Percentiles rank a stretch among this genome's conserved stretches.
Evolutionary conservation across 2,113 vertebrate species (phyloP).

Genomic region (Oncorhynchus keta): DNA sequence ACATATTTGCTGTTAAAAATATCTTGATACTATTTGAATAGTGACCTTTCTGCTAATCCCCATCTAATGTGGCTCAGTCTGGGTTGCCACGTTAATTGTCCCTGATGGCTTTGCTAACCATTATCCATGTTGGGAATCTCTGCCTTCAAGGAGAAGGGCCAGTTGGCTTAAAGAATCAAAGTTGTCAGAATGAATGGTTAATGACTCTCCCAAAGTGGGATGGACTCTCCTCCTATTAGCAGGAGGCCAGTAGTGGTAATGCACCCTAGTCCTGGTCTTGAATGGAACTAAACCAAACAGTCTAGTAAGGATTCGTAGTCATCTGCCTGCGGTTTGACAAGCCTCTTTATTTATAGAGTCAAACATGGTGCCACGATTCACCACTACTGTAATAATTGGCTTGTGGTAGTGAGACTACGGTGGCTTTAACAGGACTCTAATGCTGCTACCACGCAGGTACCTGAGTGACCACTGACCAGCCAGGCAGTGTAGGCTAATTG

Average conservation of each 20-base stretch:
- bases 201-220: not conserved
- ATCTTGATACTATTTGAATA: no score
- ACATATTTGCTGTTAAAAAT: no score
- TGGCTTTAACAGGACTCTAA: no score
- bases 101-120: not conserved
- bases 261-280: not conserved
- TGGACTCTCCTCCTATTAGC: not conserved
- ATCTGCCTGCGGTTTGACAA: not conserved
- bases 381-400: not conserved
- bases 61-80: not conserved
- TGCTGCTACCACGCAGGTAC: no score
- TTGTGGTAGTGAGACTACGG: not conserved
- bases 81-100: not conserved
- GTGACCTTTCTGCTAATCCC: no score
- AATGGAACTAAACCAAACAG: not conserved
- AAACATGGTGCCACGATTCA: not conserved
- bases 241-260: not conserved
- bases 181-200: not conserved
- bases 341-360: not conserved
- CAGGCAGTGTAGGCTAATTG: no score
- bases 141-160: no score
- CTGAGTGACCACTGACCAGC: no score
- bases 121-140: not conserved
- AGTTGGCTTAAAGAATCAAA: no score
- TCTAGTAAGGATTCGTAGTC: not conserved